Base-by-base conservation (phyloP, 2,797 vertebrate genomes). In the Manis javanica region DNA sequence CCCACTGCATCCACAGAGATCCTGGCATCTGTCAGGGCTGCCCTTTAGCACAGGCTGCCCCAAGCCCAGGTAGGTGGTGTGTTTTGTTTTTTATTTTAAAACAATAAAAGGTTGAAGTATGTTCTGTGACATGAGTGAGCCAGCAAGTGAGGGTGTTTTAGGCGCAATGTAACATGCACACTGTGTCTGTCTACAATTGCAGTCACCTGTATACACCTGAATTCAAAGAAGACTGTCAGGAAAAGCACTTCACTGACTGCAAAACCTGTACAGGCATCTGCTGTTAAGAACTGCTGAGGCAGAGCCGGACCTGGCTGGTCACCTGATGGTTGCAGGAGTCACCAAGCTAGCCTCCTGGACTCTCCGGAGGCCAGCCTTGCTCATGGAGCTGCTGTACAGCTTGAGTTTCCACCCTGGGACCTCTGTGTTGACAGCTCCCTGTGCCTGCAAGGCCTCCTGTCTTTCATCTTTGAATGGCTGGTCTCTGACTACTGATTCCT, bases 131-230 rank as follows among this genome's bases (percentile, higher is more conserved):
- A 59, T 1, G 7, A 72, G 46, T 4, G 0, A 63, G 59, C 2
- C 0, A 63, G 64, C 0, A 2, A 64, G n/a, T 7, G 29, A 85
- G 59, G 24, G 71, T 68, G 31, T 61, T 46, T 74, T 21, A 13
- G 29, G 64, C 82, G 39, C 72, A 24, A 39, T 3, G 53, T 61
- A 39, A 84, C 11, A 7, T 1, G 0, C 13, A 7, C 24, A 37
- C 16, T 37, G 66, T 49, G 68, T 69, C n/a, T 49, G 72, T 69
- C 75, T 61, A 79, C 31, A 21, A 79, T 49, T 71, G 53, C 55
- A 19, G 88, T 75, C 91, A 26, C 63, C 90, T 94, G 79, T 19
- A 83, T 2, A 59, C 91, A 95, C 97, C 97, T 89, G 96, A 96
- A 82, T 90, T 79, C 95, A 87, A 55, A 88, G 46, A 31, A 90